Conservation (phyloP, 2,113 vertebrate genomes). For the Oryzias javanicus region DNA sequence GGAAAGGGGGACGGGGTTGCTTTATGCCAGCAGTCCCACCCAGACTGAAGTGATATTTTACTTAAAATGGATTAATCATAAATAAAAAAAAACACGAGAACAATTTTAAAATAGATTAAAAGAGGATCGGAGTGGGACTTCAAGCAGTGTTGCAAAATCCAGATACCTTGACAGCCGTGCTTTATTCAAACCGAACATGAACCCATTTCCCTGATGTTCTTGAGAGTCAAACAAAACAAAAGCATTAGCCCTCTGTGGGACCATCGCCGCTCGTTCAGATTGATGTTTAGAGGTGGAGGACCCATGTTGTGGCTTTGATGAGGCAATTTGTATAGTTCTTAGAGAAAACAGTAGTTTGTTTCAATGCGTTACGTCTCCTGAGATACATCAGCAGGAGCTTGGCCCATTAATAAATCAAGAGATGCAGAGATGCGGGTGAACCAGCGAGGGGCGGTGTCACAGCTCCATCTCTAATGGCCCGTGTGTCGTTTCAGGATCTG, state of each 20-base stretch:
- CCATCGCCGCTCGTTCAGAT: conserved; percentile 48
- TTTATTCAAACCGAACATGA: conserved; percentile 36
- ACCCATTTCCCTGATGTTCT: conserved; percentile 40
- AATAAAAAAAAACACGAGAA: too few relatives aligned
- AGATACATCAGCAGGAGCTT: conserved; percentile 51
- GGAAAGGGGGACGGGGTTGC: too few relatives aligned
- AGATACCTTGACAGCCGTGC: not conserved
- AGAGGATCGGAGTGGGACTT: too few relatives aligned
- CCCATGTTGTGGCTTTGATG: conserved; percentile 69
- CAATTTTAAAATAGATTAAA: too few relatives aligned
- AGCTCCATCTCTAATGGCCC: conserved; percentile 52
- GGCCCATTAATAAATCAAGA: conserved; percentile 61
- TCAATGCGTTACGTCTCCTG: conserved; percentile 60
- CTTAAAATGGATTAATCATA: too few relatives aligned
- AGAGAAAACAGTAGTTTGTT: conserved; percentile 64
- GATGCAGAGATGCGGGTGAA: conserved; percentile 38
- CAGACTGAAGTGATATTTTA: too few relatives aligned
- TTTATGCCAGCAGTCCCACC: too few relatives aligned
- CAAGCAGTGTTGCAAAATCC: not conserved
- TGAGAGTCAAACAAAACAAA: conserved; percentile 14
- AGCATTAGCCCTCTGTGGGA: conserved; percentile 16
- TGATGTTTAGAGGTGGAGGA: conserved; percentile 62
- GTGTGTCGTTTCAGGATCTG: conserved; percentile 38
- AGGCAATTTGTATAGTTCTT: conserved; percentile 70
- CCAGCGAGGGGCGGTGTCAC: conserved; percentile 23